Percentiles rank a stretch among this genome's conserved stretches.
Evolutionary conservation across 92 coral and sea anemone genomes (phyloP).

Genomic region (Nematostella vectensis): DNA sequence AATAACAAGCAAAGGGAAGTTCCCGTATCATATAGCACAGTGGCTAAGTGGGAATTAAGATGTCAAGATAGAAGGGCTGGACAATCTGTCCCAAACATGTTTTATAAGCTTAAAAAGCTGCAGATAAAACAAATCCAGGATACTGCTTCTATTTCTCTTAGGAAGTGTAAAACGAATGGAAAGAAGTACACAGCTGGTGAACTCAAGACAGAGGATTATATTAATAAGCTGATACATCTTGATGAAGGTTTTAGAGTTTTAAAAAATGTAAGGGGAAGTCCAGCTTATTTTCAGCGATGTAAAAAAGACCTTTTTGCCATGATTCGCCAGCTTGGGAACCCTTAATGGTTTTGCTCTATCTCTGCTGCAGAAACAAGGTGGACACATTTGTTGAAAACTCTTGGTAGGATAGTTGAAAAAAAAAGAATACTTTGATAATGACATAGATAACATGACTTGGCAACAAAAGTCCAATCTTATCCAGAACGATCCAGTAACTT

Average conservation of each 20-base stretch:
- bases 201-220: slow-evolving; percentile 23
- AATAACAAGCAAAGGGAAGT: slow-evolving; percentile 29
- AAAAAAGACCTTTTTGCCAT: slow-evolving; percentile 62
- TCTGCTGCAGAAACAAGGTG: slow-evolving; percentile 77
- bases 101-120: slow-evolving; percentile 58
- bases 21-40: slow-evolving; percentile 40
- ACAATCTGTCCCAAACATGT: slow-evolving; percentile 51
- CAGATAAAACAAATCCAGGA: slow-evolving; percentile 63
- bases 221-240: slow-evolving; percentile 43
- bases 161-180: slow-evolving; percentile 61
- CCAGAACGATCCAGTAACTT: slow-evolving; percentile 55
- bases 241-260: slow-evolving; percentile 81
- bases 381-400: slow-evolving; percentile 40
- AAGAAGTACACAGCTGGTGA: slow-evolving; percentile 68
- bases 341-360: slow-evolving; percentile 61
- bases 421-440: slow-evolving; percentile 36
- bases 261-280: slow-evolving; percentile 46
- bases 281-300: slow-evolving; percentile 60
- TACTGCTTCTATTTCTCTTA: slow-evolving; percentile 34
- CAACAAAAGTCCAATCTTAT: slow-evolving; percentile 59
- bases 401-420: slow-evolving; percentile 48
- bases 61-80: slow-evolving; percentile 53
- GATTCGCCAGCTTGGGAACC: slow-evolving; percentile 65
- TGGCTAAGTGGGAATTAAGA: slow-evolving; percentile 56
- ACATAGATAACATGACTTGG: slow-evolving; percentile 47